Conservation (phyloP, 2,113 vertebrate genomes). For the Spea multiplicata region DNA sequence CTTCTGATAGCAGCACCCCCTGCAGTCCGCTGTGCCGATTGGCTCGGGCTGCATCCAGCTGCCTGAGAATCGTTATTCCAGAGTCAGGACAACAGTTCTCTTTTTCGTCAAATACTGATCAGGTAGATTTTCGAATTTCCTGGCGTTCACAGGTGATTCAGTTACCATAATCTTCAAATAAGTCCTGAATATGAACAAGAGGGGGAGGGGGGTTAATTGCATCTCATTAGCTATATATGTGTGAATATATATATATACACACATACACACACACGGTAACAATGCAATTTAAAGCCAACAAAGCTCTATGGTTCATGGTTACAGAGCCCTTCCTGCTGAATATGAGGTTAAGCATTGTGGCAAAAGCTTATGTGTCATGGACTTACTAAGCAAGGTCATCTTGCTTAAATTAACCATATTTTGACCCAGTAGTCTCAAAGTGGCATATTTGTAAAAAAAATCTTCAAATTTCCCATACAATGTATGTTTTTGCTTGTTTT, state of each 20-base stretch:
- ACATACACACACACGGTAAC: too few species aligned
- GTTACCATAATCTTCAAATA: constrained; percentile 70
- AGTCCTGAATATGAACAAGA: constrained; percentile 66
- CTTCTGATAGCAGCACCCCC: constrained; percentile 75
- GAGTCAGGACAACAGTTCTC: constrained; percentile 60
- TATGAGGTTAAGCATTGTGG: too few species aligned
- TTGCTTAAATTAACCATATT: too few species aligned
- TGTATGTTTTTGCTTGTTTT: too few species aligned
- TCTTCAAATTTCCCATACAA: too few species aligned
- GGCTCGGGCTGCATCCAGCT: constrained; percentile 65
- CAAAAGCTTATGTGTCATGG: too few species aligned
- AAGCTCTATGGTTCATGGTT: too few species aligned
- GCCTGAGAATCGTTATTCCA: constrained; percentile 69
- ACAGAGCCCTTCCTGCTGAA: too few species aligned
- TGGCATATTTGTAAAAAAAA: background rate
- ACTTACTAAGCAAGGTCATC: too few species aligned
- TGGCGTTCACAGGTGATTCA: constrained; percentile 69
- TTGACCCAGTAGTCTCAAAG: background rate
- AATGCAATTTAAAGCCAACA: too few species aligned
- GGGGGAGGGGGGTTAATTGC: constrained; percentile 30
- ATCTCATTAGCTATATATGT: too few species aligned
- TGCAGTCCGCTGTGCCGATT: constrained; percentile 66
- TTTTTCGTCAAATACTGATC: constrained; percentile 68
- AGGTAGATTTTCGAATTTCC: constrained; percentile 64
- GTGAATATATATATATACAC: too few species aligned